Evolutionary conservation across 2,888 invertebrate genomes (phyloP).

Genomic region (Acanthococcus lagerstroemiae): DNA sequence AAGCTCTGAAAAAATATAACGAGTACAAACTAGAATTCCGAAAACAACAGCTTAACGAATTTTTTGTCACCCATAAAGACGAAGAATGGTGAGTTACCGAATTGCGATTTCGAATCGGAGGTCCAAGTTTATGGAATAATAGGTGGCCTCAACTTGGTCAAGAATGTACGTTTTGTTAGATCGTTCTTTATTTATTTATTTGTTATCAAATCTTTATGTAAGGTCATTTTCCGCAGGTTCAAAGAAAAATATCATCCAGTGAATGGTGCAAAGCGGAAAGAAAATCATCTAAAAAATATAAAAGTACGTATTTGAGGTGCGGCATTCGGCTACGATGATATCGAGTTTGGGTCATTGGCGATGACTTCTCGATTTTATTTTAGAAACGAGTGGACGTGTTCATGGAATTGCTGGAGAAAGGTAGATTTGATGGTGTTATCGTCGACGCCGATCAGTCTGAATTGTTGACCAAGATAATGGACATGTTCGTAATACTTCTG

Average conservation of each 20-base stretch:
- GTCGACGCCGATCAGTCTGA: conserved; percentile 78
- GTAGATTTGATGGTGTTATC: conserved; percentile 62
- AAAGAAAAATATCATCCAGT: conserved; percentile 98
- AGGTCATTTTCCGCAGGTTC: conserved; percentile 61
- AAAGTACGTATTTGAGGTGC: conserved; percentile 50
- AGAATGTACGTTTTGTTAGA: too few relatives aligned
- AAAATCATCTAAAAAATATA: conserved; percentile 69
- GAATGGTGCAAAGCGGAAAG: conserved; percentile 80
- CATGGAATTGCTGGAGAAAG: conserved; percentile 65
- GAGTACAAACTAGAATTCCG: conserved; percentile 97
- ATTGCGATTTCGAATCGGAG: too few relatives aligned
- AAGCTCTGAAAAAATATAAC: conserved; percentile 91
- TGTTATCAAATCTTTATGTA: conserved; percentile 32
- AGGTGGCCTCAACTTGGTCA: too few relatives aligned
- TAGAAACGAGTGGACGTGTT: conserved; percentile 84
- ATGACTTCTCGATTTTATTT: conserved; percentile 36
- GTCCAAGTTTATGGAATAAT: not conserved
- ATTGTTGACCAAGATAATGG: conserved; percentile 73
- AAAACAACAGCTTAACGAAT: conserved; percentile 91
- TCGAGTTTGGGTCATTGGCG: conserved; percentile 16
- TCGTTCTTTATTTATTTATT: too few relatives aligned
- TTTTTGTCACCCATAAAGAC: conserved; percentile 97
- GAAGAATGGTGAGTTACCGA: conserved; percentile 97
- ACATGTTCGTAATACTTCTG: conserved; percentile 91
- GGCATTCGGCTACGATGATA: not conserved